Evolutionary conservation across 2,113 vertebrate species (phyloP).

Genomic region (Ceuthmochares aereus): DNA sequence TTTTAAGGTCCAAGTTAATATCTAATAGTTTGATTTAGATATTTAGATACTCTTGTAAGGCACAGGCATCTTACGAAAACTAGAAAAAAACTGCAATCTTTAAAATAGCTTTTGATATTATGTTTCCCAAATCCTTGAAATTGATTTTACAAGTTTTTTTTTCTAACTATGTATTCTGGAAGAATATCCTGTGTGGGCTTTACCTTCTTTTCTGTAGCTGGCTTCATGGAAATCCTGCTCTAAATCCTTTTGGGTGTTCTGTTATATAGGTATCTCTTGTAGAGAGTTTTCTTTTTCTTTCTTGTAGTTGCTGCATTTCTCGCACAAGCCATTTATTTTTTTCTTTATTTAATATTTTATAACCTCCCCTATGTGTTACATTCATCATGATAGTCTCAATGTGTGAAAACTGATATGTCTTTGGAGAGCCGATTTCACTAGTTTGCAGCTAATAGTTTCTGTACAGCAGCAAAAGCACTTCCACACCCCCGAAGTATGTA

Average conservation of each 20-base stretch:
- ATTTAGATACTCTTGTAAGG: neutral
- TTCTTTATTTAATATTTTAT: neutral
- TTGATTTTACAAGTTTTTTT: neutral
- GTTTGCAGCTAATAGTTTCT: neutral
- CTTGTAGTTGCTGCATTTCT: neutral
- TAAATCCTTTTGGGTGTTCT: neutral
- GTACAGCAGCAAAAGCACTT: neutral
- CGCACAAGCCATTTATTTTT: neutral
- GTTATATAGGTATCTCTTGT: neutral
- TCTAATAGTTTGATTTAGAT: neutral
- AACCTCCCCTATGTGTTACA: neutral
- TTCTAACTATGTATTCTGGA: neutral
- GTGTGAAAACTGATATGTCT: neutral
- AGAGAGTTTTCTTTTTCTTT: neutral
- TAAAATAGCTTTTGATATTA: neutral
- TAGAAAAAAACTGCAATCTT: neutral
- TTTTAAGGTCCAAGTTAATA: neutral
- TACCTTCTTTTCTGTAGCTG: neutral
- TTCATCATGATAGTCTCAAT: neutral
- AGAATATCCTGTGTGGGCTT: neutral
- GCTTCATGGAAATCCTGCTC: neutral
- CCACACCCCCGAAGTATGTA: fast-evolving
- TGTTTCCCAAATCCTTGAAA: neutral
- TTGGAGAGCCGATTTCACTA: neutral
- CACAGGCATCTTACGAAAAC: neutral